A percentile compares a stretch with the other conserved stretches of the same genome.
phyloP scores from a whole-genome alignment of 2,797 vertebrate species.

The Melanotaenia nigrans region DNA sequence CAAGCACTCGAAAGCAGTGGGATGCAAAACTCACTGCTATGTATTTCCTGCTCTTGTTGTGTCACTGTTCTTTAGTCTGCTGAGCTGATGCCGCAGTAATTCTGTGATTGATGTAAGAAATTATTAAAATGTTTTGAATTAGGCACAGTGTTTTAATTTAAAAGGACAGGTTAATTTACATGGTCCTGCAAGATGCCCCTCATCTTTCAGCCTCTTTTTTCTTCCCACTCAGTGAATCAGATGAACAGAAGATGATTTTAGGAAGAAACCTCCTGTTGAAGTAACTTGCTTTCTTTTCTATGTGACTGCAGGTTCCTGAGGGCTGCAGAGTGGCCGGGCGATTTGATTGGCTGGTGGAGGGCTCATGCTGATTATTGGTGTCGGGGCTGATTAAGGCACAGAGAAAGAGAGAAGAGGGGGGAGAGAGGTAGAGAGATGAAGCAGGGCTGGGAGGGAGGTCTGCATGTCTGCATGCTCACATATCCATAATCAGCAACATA shows the following conservation, averaged over 20 bases:
- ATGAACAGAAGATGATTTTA: background rate
- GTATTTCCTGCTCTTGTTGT: background rate
- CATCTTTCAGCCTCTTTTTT: background rate
- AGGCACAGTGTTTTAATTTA: background rate
- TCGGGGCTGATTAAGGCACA: constrained; percentile 68
- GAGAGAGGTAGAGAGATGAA: constrained; percentile 68
- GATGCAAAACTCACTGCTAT: background rate
- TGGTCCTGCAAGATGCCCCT: background rate
- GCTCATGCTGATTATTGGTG: constrained; percentile 85
- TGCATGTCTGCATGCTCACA: constrained; percentile 95
- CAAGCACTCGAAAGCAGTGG: background rate
- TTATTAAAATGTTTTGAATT: constrained; percentile 2
- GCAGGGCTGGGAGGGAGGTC: constrained; percentile 79
- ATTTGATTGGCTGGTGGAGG: constrained; percentile 98
- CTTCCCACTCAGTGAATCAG: background rate
- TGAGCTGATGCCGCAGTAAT: background rate
- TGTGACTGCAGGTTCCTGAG: constrained; percentile 99
- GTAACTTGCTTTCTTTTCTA: constrained; percentile 91
- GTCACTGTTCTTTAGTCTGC: background rate
- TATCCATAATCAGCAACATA: constrained; percentile 79
- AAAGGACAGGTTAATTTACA: background rate
- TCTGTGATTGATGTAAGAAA: background rate
- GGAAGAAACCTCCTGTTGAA: constrained; percentile 33
- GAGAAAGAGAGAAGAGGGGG: constrained; percentile 32
- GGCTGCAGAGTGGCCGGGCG: constrained; percentile 92